phyloP scores from a whole-genome alignment of 2,797 vertebrate genomes.

The Protosalanx chinensis region DNA sequence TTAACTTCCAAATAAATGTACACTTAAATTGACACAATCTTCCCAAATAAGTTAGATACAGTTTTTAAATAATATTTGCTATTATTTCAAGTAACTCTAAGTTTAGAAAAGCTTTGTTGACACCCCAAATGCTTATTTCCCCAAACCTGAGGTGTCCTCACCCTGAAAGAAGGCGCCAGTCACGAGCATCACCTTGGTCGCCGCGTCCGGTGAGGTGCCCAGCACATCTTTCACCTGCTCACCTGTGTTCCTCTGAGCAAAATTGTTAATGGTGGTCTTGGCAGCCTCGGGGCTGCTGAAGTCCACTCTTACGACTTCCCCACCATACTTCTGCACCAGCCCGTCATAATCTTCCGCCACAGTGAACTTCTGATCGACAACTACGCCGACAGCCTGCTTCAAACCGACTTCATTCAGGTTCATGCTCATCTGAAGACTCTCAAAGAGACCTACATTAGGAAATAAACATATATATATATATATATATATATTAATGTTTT shows the following conservation, averaged over 20 bases:
- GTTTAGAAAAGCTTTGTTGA: neutral
- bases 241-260: conserved; percentile 64
- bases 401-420: conserved; percentile 57
- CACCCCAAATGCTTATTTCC: neutral
- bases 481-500: too few relatives aligned
- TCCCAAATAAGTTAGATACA: neutral
- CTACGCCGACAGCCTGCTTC: conserved; percentile 65
- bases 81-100: neutral
- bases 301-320: conserved; percentile 59
- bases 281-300: conserved; percentile 57
- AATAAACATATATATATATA: neutral
- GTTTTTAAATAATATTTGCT: too few relatives aligned
- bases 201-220: conserved; percentile 60
- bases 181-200: conserved; percentile 76
- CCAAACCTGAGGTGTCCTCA: conserved; percentile 43
- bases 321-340: conserved; percentile 74
- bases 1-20: neutral
- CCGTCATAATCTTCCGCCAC: conserved; percentile 67
- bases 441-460: conserved; percentile 65
- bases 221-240: conserved; percentile 69
- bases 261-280: conserved; percentile 67
- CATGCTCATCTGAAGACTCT: conserved; percentile 58
- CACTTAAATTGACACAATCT: too few relatives aligned
- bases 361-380: conserved; percentile 63
- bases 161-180: conserved; percentile 76